phyloP scores from a whole-genome alignment of 2,113 vertebrate species.

The Ceyx cyanopectus region DNA sequence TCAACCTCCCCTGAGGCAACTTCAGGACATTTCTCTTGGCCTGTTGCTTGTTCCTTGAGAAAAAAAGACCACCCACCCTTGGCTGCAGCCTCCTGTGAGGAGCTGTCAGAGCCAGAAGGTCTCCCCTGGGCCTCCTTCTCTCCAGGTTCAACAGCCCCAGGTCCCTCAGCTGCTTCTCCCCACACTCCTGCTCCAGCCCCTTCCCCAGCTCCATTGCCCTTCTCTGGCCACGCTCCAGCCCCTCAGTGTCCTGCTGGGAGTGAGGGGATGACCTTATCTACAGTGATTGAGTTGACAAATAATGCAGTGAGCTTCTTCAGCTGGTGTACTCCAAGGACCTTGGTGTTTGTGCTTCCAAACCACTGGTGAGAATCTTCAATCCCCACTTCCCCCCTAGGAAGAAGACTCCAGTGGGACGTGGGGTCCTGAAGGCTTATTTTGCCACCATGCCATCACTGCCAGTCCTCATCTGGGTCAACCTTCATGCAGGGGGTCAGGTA shows the following conservation, averaged over 20 bases:
- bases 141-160: background rate
- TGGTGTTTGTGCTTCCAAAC: background rate
- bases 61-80: no score
- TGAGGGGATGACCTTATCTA: background rate
- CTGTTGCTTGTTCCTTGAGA: no score
- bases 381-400: slow-evolving; percentile 74
- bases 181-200: no score
- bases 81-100: no score
- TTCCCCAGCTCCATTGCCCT: background rate
- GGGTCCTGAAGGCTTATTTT: slow-evolving; percentile 84
- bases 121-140: no score
- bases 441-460: slow-evolving; percentile 81
- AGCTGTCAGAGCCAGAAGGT: no score
- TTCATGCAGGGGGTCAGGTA: slow-evolving; percentile 79
- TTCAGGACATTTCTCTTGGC: no score
- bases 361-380: background rate
- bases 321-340: background rate
- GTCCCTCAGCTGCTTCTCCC: no score
- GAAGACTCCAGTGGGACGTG: slow-evolving; percentile 85
- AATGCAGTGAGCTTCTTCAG: background rate
- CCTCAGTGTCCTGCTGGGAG: background rate
- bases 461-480: slow-evolving; percentile 83
- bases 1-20: no score
- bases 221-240: background rate
- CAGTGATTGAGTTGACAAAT: background rate